Evolutionary conservation across 2,797 vertebrate genomes (phyloP).

Genomic region (Micropoecilia bifurca): DNA sequence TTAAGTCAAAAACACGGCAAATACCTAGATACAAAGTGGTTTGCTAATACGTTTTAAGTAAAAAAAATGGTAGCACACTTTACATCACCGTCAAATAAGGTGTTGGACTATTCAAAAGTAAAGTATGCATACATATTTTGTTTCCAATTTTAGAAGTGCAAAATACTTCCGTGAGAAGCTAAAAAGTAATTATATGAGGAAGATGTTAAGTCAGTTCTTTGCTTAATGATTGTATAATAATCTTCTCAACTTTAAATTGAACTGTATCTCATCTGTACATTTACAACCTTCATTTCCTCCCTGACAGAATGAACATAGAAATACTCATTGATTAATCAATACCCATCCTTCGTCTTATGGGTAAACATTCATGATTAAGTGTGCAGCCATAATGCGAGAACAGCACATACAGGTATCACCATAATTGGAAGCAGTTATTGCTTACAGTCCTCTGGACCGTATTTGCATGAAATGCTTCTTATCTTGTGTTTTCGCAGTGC

Average conservation of each 20-base stretch:
- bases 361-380: constrained; percentile 31
- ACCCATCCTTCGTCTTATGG: constrained; percentile 21
- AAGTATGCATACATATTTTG: no score
- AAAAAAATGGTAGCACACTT: no score
- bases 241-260: not conserved
- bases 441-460: constrained; percentile 5
- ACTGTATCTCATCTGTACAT: not conserved
- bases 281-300: constrained; percentile 11
- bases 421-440: constrained; percentile 6
- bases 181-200: not conserved
- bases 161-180: not conserved
- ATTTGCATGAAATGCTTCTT: not conserved
- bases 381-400: constrained; percentile 17
- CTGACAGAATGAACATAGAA: constrained; percentile 2
- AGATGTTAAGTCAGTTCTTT: not conserved
- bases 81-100: not conserved
- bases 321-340: constrained; percentile 13
- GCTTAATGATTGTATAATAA: not conserved
- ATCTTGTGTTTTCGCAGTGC: constrained; percentile 1
- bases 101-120: not conserved
- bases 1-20: not conserved
- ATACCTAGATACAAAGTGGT: not conserved
- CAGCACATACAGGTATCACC: constrained; percentile 5
- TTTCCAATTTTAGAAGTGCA: not conserved
- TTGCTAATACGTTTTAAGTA: not conserved